Percentiles rank a stretch among this genome's conserved stretches.
Conservation (phyloP, 2,113 vertebrate species). For the Macrotis lagotis region DNA sequence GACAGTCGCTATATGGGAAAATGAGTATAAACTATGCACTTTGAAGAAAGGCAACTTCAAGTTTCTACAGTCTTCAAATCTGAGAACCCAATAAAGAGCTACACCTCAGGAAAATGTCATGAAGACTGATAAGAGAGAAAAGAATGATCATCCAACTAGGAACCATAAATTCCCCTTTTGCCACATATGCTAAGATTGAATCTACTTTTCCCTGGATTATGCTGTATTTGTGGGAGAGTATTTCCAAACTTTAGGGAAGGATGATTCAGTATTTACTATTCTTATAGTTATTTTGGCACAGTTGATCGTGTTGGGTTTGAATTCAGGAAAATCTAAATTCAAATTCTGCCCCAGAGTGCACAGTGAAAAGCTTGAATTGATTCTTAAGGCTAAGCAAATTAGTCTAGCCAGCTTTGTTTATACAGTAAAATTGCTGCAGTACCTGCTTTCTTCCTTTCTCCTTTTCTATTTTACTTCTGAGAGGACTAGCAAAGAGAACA, state of each 20-base stretch:
- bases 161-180: not conserved
- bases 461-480: not conserved
- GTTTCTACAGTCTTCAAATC: not conserved
- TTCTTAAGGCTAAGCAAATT: not conserved
- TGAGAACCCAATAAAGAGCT: not conserved
- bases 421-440: not conserved
- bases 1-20: not conserved
- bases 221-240: not conserved
- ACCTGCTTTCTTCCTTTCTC: not conserved
- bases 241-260: not conserved
- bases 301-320: not conserved
- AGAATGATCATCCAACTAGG: not conserved
- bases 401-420: not conserved
- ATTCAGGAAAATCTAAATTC: not conserved
- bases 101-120: not conserved
- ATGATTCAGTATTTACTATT: not conserved
- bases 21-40: not conserved
- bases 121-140: not conserved
- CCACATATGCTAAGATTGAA: not conserved
- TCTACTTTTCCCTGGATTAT: not conserved
- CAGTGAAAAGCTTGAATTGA: not conserved
- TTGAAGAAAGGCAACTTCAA: not conserved
- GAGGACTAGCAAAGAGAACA: not conserved
- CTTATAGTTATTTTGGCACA: not conserved
- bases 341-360: no score